phyloP scores from a whole-genome alignment of 2,113 vertebrate species.

The Bungarus multicinctus region DNA sequence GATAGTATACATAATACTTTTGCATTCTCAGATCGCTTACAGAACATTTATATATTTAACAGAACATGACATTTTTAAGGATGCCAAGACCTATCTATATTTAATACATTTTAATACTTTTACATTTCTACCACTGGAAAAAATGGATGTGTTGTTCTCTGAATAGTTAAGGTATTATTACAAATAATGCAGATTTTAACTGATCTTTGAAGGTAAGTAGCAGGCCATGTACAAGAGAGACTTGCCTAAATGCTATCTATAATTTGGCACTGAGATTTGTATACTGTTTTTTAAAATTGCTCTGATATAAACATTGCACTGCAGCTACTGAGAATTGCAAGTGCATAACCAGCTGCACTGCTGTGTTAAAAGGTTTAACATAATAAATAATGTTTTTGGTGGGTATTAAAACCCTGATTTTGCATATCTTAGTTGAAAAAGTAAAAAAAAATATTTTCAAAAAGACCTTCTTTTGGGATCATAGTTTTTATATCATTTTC shows the following conservation, averaged over 20 bases:
- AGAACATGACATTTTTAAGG: background rate
- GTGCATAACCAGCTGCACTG: constrained; percentile 21
- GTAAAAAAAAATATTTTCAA: background rate
- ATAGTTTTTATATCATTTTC: constrained; percentile 18
- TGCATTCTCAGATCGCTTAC: background rate
- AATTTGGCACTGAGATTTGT: constrained; percentile 37
- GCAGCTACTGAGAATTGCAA: constrained; percentile 41
- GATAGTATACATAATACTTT: background rate
- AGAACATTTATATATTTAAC: background rate
- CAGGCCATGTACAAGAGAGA: constrained; percentile 34
- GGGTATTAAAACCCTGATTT: background rate
- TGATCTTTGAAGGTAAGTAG: constrained; percentile 54
- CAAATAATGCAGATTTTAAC: constrained; percentile 40
- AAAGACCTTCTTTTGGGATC: background rate
- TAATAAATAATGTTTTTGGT: constrained; percentile 23
- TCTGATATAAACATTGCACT: constrained; percentile 43
- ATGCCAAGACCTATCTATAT: background rate
- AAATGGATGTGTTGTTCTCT: constrained; percentile 18
- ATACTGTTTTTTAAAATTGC: constrained; percentile 38
- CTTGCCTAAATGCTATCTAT: constrained; percentile 36
- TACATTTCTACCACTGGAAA: background rate
- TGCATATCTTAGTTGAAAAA: constrained; percentile 9
- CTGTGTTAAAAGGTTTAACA: constrained; percentile 8
- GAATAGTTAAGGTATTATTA: constrained; percentile 29
- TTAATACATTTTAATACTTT: background rate